Conservation (phyloP, 1,140 invertebrate genomes). For the Leptinotarsa lineolata region DNA sequence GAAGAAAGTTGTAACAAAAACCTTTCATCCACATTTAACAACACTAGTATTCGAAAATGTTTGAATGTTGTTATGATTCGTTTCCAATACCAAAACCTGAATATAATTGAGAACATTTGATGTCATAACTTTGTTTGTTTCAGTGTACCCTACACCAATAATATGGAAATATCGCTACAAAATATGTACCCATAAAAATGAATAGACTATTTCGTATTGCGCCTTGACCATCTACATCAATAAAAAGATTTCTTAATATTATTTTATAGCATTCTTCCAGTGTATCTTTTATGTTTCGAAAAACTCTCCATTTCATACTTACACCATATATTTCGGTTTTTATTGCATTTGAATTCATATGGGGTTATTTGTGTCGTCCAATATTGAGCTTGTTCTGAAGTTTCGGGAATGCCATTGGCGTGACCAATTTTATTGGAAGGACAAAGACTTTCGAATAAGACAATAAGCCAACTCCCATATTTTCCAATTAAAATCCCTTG, state of each 20-base stretch:
- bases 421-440: too few relatives aligned
- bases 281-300: constrained; percentile 17
- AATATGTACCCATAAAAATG: constrained; percentile 6
- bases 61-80: too few relatives aligned
- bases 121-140: not conserved
- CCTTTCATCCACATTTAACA: too few relatives aligned
- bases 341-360: constrained; percentile 36
- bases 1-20: too few relatives aligned
- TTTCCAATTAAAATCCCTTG: too few relatives aligned
- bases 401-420: too few relatives aligned
- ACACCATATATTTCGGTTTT: constrained; percentile 28
- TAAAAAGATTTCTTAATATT: constrained; percentile 39
- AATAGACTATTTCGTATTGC: constrained; percentile 24
- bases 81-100: too few relatives aligned
- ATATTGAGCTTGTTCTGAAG: not conserved
- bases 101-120: too few relatives aligned
- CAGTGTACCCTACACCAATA: not conserved
- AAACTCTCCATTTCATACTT: not conserved
- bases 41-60: too few relatives aligned
- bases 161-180: not conserved
- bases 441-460: too few relatives aligned
- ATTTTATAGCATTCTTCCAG: constrained; percentile 30
- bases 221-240: constrained; percentile 32
- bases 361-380: constrained; percentile 18
- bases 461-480: too few relatives aligned